Percentiles rank a stretch among this genome's conserved stretches.
Conservation (phyloP, 2,113 vertebrate species). For the Pseudorhombus dupliciocellatus region DNA sequence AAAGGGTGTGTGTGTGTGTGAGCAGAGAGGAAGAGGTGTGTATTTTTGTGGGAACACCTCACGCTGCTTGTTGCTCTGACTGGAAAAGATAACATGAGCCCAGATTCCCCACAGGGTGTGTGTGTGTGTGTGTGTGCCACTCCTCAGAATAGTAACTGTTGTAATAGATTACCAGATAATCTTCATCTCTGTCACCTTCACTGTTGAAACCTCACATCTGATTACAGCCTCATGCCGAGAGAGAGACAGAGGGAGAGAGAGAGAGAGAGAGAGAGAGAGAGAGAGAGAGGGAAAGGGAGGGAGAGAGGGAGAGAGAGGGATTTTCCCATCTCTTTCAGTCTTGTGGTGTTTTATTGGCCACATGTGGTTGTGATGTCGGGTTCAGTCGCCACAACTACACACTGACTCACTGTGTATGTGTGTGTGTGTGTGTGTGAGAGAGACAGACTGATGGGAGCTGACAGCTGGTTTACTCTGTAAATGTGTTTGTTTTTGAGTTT, state of each 20-base stretch:
- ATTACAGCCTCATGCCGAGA: neutral
- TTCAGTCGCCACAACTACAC: constrained; percentile 63
- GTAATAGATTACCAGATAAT: no score
- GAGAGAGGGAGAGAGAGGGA: constrained; percentile 37
- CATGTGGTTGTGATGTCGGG: constrained; percentile 70
- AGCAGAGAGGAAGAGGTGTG: constrained; percentile 71
- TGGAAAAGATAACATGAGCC: constrained; percentile 77
- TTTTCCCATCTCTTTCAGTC: constrained; percentile 66
- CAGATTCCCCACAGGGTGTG: constrained; percentile 59
- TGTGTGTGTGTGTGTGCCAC: neutral
- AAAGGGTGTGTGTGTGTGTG: constrained; percentile 62
- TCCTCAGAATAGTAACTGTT: no score
- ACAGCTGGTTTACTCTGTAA: constrained; percentile 43
- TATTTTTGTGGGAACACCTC: constrained; percentile 78
- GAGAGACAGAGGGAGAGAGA: constrained; percentile 5
- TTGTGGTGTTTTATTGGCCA: constrained; percentile 66
- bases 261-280: neutral
- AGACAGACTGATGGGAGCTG: constrained; percentile 42
- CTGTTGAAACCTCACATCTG: no score
- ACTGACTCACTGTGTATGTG: constrained; percentile 35
- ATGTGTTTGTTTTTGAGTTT: constrained; percentile 47
- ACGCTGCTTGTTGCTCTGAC: constrained; percentile 60
- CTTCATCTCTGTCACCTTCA: no score
- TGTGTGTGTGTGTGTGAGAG: constrained; percentile 25
- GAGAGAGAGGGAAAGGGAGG: neutral